phyloP scores from a whole-genome alignment of 2,888 invertebrate genomes.

The Acleris holmiana region DNA sequence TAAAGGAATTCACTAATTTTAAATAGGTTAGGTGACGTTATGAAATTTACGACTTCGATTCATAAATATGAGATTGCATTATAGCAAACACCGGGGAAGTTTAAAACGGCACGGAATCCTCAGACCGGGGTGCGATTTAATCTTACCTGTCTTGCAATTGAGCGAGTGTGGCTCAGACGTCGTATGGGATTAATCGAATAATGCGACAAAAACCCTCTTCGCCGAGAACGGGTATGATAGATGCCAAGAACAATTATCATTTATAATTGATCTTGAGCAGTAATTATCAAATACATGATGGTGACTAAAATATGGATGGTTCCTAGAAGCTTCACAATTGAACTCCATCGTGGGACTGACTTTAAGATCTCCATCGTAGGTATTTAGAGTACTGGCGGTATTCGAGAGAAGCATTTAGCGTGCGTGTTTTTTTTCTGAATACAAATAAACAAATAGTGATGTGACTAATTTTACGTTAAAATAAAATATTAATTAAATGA shows the following conservation, averaged over 20 bases:
- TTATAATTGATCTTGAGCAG: slow-evolving; percentile 32
- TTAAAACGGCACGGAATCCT: neutral
- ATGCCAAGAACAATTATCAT: slow-evolving; percentile 32
- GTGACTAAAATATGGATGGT: slow-evolving; percentile 30
- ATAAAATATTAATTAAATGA: too few species aligned
- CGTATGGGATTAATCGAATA: slow-evolving; percentile 35
- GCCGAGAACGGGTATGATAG: slow-evolving; percentile 22
- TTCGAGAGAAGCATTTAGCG: too few species aligned
- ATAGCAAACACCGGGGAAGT: too few species aligned
- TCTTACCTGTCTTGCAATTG: slow-evolving; percentile 1
- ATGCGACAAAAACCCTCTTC: slow-evolving; percentile 28
- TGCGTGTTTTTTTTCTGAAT: too few species aligned
- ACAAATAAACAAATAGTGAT: too few species aligned
- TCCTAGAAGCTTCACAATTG: slow-evolving; percentile 26
- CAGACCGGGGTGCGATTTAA: neutral
- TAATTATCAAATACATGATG: slow-evolving; percentile 36
- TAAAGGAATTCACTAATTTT: too few species aligned
- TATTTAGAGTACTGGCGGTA: neutral
- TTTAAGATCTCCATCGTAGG: neutral
- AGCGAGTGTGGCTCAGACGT: slow-evolving; percentile 10
- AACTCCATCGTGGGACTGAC: slow-evolving; percentile 25
- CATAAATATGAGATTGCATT: too few species aligned
- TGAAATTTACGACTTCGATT: too few species aligned
- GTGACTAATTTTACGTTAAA: too few species aligned
- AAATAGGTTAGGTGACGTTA: too few species aligned